Evolutionary conservation across 2,113 vertebrate species (phyloP), one percentile per base, ranked within the genome.

Genomic region (Onychostruthus taczanowskii): DNA sequence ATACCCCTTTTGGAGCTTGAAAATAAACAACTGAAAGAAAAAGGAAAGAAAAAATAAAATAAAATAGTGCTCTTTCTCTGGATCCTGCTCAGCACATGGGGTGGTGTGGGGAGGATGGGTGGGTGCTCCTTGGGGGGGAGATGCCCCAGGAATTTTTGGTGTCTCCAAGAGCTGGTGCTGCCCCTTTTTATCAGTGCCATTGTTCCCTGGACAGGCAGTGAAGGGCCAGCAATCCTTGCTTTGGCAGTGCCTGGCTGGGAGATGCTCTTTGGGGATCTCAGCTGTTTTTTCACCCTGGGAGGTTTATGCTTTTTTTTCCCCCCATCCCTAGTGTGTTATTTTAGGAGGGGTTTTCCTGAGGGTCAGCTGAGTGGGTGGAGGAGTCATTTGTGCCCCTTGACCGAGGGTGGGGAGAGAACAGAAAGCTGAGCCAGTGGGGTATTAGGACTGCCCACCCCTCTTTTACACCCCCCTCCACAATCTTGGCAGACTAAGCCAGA

Each of bases 21-120:
- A 95, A 95, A 93, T 93, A 95, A 93, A 95, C 72, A 78, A 81
- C 55, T 84, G 64, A 91, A 86, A 56, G 72, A 37, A 83, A 83
- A 78, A 86, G 7, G 3, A 7, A n/a, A 67, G 46, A 10, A n/a
- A 52, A 33, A 16, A 46, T 3, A 41, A 41, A 41, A 41, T 41
- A 41, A 75, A 14, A 11, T 16, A 35, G 8, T 39, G 1, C 21
- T 61, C 62, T 79, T 94, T 70, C 49, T 95, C 35, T 78, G 80
- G 41, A 20, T 90, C 61, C 63, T 84, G 37, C 66, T 62, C 41
- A 89, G 75, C 43, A 56, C 24, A 50, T 33, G 26, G n/a, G 43
- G 55, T 35, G n/a, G 39, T 2, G 7, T 1, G 69, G 85, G 56
- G 82, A 20, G 39, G 37, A 6, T 0, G 33, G 30, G 18, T 13